These are phyloP conservation scores for Thereva unica DNA, from an alignment of 2,888 invertebrate species.

Conservation along the genomic window DNA sequence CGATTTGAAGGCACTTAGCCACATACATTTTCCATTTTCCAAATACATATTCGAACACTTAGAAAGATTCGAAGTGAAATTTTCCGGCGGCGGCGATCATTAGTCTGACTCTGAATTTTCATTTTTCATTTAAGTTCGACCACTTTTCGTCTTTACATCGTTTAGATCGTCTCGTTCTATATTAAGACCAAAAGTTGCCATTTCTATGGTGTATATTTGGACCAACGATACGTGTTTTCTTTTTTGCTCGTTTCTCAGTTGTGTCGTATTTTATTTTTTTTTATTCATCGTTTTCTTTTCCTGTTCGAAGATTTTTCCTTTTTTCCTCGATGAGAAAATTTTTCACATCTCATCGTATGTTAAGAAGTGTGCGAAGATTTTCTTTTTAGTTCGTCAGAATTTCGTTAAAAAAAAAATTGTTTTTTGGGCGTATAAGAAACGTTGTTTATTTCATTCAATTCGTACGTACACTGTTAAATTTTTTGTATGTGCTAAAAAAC, in stretches of 20 bases:
- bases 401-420: conserved; percentile 17
- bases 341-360: conserved; percentile 23
- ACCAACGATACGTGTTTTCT: too few species aligned
- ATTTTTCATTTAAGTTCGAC: conserved; percentile 4
- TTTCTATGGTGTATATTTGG: conserved; percentile 25
- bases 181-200: conserved; percentile 22
- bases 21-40: too few species aligned
- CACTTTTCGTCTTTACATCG: conserved; percentile 66
- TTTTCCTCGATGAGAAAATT: conserved; percentile 19
- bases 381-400: conserved; percentile 13
- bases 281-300: too few species aligned
- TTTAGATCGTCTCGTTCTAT: conserved; percentile 69
- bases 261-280: too few species aligned
- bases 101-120: too few species aligned
- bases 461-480: conserved; percentile 2
- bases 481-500: too few species aligned
- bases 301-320: too few species aligned
- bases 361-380: conserved; percentile 19
- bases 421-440: neutral
- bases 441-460: conserved; percentile 26
- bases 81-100: too few species aligned
- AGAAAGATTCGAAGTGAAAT: too few species aligned
- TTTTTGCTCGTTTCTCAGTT: too few species aligned
- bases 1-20: too few species aligned
- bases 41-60: too few species aligned